Base-by-base conservation (phyloP, 35 echinoderm and acorn worm species). In the Eucidaris tribuloides region DNA sequence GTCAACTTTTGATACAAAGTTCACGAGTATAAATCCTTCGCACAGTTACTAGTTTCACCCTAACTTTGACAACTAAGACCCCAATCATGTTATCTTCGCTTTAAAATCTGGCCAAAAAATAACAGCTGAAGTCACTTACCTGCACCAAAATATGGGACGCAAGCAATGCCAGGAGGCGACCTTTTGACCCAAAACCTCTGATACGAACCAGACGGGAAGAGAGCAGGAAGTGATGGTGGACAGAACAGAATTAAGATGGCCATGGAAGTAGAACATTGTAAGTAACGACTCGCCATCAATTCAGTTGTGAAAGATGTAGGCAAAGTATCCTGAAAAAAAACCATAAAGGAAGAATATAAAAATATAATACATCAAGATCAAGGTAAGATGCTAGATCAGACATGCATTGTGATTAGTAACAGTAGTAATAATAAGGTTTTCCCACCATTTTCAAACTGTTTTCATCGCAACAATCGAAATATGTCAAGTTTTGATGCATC, bases 81-180 rank as follows among this genome's bases (percentile, higher is more conserved):
- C 9, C 9, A 11, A 52, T 52, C 48, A 52, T 52, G 48, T 52
- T 52, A 52, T 52, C n/a, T 52, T n/a, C 9, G 9, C n/a, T 11
- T 52, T n/a, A n/a, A 9, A 52, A 11, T n/a, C 9, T 52, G 9
- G n/a, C n/a, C 48, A 52, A 9, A 9, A n/a, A n/a, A 11, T n/a
- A 52, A 52, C 9, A 52, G 9, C 9, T 52, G 9, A 52, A 52
- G 9, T 52, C 9, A 52, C 7, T 72, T 36, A 72, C 66, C 66
- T 72, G 66, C 66, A 72, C 66, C 65, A 96, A 17, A 92, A 7
- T 65, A 87, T 92, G 1, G 94, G 94, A 14, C 85, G 3, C 49
- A 59, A 29, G 76, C n/a, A 97, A 92, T 3, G 94, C 84, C 33
- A 60, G 66, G 19, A 97, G 60, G 2, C 94, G 94, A 17, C 63